These are phyloP conservation scores for Odontophorus gujanensis DNA, from an alignment of 2,113 vertebrate species.

Conservation along the genomic window DNA sequence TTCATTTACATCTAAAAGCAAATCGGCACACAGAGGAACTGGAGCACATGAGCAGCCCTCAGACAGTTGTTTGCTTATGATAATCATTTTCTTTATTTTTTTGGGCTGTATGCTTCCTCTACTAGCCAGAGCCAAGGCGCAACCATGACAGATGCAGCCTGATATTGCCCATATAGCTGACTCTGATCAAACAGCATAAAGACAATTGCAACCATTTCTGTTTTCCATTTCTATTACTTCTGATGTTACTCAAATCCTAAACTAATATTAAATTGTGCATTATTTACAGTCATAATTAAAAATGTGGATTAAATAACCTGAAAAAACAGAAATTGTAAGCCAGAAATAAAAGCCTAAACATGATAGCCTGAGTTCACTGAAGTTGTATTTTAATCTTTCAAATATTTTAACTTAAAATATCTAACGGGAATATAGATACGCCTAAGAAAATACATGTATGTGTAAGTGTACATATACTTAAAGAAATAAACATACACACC, in stretches of 20 bases:
- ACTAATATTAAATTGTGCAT: background rate
- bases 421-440: background rate
- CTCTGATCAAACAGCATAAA: background rate
- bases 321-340: background rate
- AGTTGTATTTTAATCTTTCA: background rate
- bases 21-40: background rate
- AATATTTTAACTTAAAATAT: background rate
- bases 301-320: background rate
- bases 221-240: conserved; percentile 7
- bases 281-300: background rate
- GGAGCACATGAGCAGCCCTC: background rate
- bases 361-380: background rate
- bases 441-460: background rate
- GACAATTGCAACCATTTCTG: background rate
- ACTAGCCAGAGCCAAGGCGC: background rate
- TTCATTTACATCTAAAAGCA: conserved; percentile 10
- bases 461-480: background rate
- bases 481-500: background rate
- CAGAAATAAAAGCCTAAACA: background rate
- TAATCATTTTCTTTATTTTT: conserved; percentile 30
- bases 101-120: background rate
- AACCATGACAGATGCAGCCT: background rate
- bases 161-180: background rate
- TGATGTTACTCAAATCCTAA: background rate
- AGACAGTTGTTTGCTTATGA: conserved; percentile 16